Conservation (phyloP, 2,113 vertebrate species). For the Forbesichthys papilliferus region DNA sequence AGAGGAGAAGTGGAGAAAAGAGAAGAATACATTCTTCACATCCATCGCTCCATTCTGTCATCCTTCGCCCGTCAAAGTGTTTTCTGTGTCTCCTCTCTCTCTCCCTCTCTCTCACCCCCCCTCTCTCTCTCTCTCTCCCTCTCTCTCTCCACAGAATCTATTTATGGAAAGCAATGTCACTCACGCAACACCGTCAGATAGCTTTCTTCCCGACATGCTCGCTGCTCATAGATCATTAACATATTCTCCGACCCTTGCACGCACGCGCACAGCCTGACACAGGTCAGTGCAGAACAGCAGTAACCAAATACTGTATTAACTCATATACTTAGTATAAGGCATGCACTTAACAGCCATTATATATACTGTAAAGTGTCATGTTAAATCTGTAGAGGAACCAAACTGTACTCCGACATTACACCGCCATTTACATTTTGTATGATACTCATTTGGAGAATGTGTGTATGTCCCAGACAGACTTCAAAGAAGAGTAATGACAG, state of each 20-base stretch:
- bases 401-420: no score
- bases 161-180: conserved; percentile 80
- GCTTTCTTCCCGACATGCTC: conserved; percentile 68
- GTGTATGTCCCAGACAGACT: conserved; percentile 54
- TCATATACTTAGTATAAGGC: conserved; percentile 1
- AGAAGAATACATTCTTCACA: not conserved
- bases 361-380: no score
- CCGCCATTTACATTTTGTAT: conserved; percentile 3
- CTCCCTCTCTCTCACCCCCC: conserved; percentile 25
- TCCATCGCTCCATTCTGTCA: conserved; percentile 7
- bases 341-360: not conserved
- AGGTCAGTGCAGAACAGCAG: conserved; percentile 30
- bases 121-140: conserved; percentile 5
- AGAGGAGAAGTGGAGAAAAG: conserved; percentile 13
- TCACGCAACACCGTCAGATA: conserved; percentile 76
- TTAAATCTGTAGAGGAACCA: no score
- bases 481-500: conserved; percentile 62
- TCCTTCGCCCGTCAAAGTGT: conserved; percentile 19
- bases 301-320: conserved; percentile 19
- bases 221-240: conserved; percentile 76
- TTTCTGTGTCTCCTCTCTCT: conserved; percentile 13
- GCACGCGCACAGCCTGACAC: conserved; percentile 14
- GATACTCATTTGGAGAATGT: conserved; percentile 19
- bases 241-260: conserved; percentile 55
- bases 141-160: conserved; percentile 62